phyloP scores from a whole-genome alignment of 1,140 invertebrate species.

The Dreissena rostriformis region DNA sequence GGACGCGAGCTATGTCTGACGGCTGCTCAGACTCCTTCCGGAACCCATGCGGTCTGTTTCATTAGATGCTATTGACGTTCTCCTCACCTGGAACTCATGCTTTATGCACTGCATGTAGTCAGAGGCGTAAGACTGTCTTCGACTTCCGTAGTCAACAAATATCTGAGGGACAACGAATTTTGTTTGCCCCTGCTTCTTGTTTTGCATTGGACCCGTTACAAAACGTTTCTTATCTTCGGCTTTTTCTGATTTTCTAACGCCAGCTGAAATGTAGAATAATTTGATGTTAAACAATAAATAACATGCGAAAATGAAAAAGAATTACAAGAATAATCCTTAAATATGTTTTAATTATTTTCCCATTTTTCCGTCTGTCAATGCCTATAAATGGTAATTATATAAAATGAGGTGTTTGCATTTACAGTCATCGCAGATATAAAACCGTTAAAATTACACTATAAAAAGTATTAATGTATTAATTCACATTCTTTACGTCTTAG shows the following conservation, averaged over 20 bases:
- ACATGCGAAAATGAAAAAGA: not conserved
- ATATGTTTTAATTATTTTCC: too few relatives aligned
- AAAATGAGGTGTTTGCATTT: too few relatives aligned
- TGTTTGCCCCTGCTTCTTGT: conserved; percentile 66
- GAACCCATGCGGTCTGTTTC: conserved; percentile 64
- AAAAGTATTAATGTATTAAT: too few relatives aligned
- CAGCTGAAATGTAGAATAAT: conserved; percentile 38
- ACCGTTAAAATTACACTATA: too few relatives aligned
- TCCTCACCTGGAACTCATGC: conserved; percentile 61
- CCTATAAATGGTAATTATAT: too few relatives aligned
- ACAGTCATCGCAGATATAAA: too few relatives aligned
- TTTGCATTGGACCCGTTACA: conserved; percentile 67
- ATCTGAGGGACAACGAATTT: conserved; percentile 74
- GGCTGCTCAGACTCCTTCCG: conserved; percentile 69
- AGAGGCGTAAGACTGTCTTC: conserved; percentile 70
- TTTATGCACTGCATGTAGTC: conserved; percentile 54
- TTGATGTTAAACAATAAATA: too few relatives aligned
- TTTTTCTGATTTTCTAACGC: conserved; percentile 36
- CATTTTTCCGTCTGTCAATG: too few relatives aligned
- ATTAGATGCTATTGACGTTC: conserved; percentile 52
- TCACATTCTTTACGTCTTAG: too few relatives aligned
- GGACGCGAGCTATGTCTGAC: conserved; percentile 66
- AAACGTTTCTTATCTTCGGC: conserved; percentile 69
- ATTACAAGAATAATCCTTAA: not conserved
- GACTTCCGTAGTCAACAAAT: conserved; percentile 73